Base-by-base conservation (phyloP, 64 coral and sea anemone species). In the Exaiptasia diaphana region DNA sequence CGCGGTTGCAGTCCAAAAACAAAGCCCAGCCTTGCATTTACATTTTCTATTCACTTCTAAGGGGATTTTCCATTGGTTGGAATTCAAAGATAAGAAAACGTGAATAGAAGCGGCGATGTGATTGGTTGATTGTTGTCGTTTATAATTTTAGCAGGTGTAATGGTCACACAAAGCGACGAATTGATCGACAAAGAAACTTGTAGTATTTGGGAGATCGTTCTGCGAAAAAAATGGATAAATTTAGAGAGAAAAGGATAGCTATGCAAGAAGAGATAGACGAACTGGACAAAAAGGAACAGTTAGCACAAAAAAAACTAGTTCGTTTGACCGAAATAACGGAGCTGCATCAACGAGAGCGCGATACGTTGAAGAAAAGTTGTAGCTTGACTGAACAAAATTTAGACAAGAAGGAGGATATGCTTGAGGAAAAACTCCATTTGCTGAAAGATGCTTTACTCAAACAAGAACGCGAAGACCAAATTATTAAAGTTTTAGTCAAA, bases 191-290 rank as follows among this genome's bases (percentile, higher is more conserved):
- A 15, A 73, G 38, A 13, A 37, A 73, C 27, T 42, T 10, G 5
- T 73, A 42, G 38, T 28, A 25, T 73, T 73, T 73, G 44, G 69
- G 61, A 28, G 61, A 65, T 65, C 32, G 15, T 33, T 18, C 24
- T 22, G 25, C 3, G 24, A 24, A 41, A 73, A 68, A 11, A 53
- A 87, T 87, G 84, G 84, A 87, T 56, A 75, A 87, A 69, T 78
- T 87, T 25, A 76, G 75, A 40, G 73, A 52, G 21, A 87, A 87
- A 87, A 87, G 60, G 4, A 50, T 36, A 28, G 39, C 31, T 20
- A 17, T 78, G 24, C 48, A 63, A 52, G 35, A 77, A n/a, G 58
- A 87, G 37, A 76, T 87, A 23, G 84, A 87, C 3, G 57, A 78
- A 40, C 27, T 75, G 3, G 84, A 87, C 6, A 41, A 87, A 30